phyloP scores from a whole-genome alignment of 2,888 invertebrate species.

The Sphinx pinastri region DNA sequence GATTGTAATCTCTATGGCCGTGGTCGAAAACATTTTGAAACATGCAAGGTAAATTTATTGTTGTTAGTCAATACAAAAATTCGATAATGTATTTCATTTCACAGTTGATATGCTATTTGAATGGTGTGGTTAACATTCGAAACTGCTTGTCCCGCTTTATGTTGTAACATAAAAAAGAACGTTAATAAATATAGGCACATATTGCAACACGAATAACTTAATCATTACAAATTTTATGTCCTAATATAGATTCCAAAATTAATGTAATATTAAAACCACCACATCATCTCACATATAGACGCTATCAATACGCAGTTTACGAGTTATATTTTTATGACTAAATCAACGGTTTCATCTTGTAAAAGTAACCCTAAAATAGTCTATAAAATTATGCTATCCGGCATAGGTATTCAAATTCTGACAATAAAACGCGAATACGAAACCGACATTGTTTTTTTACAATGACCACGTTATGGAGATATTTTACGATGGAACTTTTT shows the following conservation, averaged over 20 bases:
- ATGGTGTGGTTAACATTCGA: background rate
- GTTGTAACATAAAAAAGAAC: background rate
- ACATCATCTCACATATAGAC: constrained; percentile 61
- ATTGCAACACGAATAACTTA: constrained; percentile 16
- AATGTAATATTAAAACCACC: constrained; percentile 51
- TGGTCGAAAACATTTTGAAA: no score
- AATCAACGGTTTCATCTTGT: constrained; percentile 76
- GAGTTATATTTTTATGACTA: constrained; percentile 70
- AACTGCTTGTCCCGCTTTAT: background rate
- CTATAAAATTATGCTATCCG: constrained; percentile 70
- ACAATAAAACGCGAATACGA: constrained; percentile 55
- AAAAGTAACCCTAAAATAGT: constrained; percentile 71
- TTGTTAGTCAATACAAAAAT: no score
- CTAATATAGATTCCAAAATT: constrained; percentile 43
- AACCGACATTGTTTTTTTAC: constrained; percentile 45
- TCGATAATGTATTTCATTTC: no score
- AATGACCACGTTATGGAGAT: constrained; percentile 25
- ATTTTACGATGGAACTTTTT: constrained; percentile 30
- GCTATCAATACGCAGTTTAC: constrained; percentile 68
- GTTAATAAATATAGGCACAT: background rate
- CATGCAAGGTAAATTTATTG: no score
- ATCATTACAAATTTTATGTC: constrained; percentile 17
- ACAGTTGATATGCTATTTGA: no score
- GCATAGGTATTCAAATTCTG: constrained; percentile 57
- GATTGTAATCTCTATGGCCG: no score